phyloP scores from a whole-genome alignment of 2,888 invertebrate genomes.

The Hymenopus coronatus region DNA sequence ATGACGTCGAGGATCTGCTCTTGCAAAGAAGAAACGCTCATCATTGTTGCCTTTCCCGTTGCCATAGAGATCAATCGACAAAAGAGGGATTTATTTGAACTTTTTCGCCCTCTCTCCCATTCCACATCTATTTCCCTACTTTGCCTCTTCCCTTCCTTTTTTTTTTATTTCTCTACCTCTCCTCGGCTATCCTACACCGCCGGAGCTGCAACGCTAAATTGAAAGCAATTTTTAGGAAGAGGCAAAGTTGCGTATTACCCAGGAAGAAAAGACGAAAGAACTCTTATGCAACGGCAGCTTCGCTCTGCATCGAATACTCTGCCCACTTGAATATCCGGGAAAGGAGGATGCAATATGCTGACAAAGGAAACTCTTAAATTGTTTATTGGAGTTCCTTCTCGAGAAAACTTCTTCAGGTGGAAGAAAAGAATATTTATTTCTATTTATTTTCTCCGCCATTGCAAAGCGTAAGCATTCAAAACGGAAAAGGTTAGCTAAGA shows the following conservation, averaged over 20 bases:
- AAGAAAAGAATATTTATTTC: not conserved
- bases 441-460: not conserved
- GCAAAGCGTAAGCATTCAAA: not conserved
- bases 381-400: not conserved
- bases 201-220: not conserved
- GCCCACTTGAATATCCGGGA: not conserved
- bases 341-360: not conserved
- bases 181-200: not conserved
- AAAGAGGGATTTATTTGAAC: slow-evolving; percentile 11
- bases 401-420: not conserved
- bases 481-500: not conserved
- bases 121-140: not conserved
- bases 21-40: not conserved
- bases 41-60: slow-evolving; percentile 11
- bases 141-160: not conserved
- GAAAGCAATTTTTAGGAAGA: slow-evolving; percentile 3
- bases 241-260: slow-evolving; percentile 3
- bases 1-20: not conserved
- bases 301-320: not conserved
- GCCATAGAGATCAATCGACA: slow-evolving; percentile 8
- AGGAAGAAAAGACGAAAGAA: not conserved
- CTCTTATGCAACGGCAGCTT: not conserved
- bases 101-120: not conserved
- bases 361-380: not conserved
- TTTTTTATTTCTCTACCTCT: not conserved